Conservation (phyloP, 2,888 invertebrate species). For the Brachynemurus nebulosus region DNA sequence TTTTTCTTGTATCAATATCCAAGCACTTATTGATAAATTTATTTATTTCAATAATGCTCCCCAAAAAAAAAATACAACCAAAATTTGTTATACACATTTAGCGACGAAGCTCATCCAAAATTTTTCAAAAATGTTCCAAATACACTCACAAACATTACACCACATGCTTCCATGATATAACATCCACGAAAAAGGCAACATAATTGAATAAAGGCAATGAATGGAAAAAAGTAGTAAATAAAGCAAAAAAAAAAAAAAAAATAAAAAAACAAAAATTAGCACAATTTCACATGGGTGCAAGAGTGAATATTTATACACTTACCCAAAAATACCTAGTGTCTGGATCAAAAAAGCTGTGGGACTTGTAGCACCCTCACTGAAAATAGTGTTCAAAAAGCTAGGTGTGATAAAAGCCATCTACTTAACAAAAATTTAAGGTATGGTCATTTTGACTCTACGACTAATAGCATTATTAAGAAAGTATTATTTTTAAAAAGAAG, state of each 20-base stretch:
- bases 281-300: constrained; percentile 1
- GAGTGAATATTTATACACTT: constrained; percentile 36
- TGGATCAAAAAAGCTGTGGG: constrained; percentile 57
- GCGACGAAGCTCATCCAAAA: too few species aligned
- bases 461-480: not conserved
- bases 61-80: too few species aligned
- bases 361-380: constrained; percentile 54
- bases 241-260: not conserved
- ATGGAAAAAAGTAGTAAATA: not conserved
- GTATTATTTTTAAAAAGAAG: too few species aligned
- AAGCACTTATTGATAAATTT: too few species aligned
- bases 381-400: constrained; percentile 37
- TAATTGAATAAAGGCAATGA: too few species aligned
- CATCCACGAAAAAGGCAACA: too few species aligned
- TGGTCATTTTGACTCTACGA: constrained; percentile 11
- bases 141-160: too few species aligned
- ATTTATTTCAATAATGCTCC: too few species aligned
- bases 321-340: constrained; percentile 59
- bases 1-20: too few species aligned
- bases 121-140: too few species aligned
- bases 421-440: constrained; percentile 33
- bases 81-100: too few species aligned
- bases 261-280: not conserved
- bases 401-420: constrained; percentile 18
- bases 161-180: too few species aligned